Evolutionary conservation across 2,888 invertebrate genomes (phyloP).

Genomic region (Chymomyza procnemis): DNA sequence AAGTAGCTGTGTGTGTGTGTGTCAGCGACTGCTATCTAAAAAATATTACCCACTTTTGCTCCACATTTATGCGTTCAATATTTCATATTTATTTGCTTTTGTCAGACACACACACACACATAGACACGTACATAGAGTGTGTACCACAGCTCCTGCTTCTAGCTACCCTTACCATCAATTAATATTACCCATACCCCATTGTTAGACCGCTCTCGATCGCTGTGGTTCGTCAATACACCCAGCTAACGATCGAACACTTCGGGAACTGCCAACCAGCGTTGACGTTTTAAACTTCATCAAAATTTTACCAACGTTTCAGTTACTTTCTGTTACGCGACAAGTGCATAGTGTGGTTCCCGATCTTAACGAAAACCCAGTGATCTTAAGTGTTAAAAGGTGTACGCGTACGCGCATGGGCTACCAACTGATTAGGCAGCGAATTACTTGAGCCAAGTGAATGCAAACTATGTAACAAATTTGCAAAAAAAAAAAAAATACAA

Average conservation of each 20-base stretch:
- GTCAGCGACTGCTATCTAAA: slow-evolving; percentile 40
- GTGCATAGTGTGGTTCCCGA: slow-evolving; percentile 67
- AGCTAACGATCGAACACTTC: slow-evolving; percentile 34
- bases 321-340: slow-evolving; percentile 76
- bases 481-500: slow-evolving; percentile 24
- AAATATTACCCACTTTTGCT: slow-evolving; percentile 60
- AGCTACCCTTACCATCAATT: slow-evolving; percentile 40
- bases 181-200: slow-evolving; percentile 36
- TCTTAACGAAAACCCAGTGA: neutral
- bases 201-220: neutral
- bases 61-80: slow-evolving; percentile 64
- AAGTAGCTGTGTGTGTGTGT: slow-evolving; percentile 8
- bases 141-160: slow-evolving; percentile 33
- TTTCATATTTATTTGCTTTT: slow-evolving; percentile 68
- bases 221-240: slow-evolving; percentile 15
- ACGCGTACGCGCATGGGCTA: neutral
- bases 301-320: slow-evolving; percentile 71
- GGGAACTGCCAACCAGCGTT: slow-evolving; percentile 45
- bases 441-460: slow-evolving; percentile 79
- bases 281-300: slow-evolving; percentile 76
- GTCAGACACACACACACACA: slow-evolving; percentile 1
- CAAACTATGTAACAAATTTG: slow-evolving; percentile 72
- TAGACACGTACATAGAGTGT: neutral
- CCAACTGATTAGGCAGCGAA: slow-evolving; percentile 69
- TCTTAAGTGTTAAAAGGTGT: neutral